Conservation (phyloP, 92 coral and sea anemone species). For the Porites cylindrica region DNA sequence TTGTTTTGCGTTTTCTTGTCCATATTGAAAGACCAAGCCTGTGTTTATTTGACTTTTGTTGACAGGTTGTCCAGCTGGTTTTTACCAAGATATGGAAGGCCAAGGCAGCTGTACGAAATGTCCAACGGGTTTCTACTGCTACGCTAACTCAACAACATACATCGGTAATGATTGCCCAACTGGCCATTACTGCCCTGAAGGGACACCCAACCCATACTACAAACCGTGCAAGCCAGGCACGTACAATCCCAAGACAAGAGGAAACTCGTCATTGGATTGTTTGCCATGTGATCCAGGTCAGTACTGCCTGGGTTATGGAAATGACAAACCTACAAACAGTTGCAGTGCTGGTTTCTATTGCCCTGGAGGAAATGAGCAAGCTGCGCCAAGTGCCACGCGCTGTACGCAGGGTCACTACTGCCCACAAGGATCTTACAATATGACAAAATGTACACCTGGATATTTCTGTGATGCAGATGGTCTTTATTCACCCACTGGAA, state of each 20-base stretch:
- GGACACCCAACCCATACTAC: constrained; percentile 82
- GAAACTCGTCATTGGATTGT: constrained; percentile 84
- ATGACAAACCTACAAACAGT: constrained; percentile 81
- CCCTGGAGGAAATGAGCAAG: constrained; percentile 83
- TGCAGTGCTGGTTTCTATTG: constrained; percentile 96
- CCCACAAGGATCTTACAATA: constrained; percentile 73
- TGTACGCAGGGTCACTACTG: constrained; percentile 87
- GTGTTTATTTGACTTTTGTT: not conserved
- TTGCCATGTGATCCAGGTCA: constrained; percentile 81
- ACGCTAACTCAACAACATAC: constrained; percentile 86
- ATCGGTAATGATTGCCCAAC: constrained; percentile 80
- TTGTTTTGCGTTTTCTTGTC: not conserved
- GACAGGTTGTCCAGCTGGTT: constrained; percentile 92
- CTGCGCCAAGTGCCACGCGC: constrained; percentile 62
- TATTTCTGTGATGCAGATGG: constrained; percentile 73
- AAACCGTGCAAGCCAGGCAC: constrained; percentile 88
- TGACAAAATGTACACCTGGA: constrained; percentile 92
- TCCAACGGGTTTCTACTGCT: constrained; percentile 95
- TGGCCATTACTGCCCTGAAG: constrained; percentile 85
- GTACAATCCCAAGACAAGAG: constrained; percentile 86
- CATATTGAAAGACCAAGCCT: not conserved
- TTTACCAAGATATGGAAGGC: constrained; percentile 90
- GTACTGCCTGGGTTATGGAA: constrained; percentile 91
- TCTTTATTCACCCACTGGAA: constrained; percentile 66
- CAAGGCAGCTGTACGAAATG: constrained; percentile 76